phyloP scores from a whole-genome alignment of 2,113 vertebrate genomes.

The Sakesphorus luctuosus region DNA sequence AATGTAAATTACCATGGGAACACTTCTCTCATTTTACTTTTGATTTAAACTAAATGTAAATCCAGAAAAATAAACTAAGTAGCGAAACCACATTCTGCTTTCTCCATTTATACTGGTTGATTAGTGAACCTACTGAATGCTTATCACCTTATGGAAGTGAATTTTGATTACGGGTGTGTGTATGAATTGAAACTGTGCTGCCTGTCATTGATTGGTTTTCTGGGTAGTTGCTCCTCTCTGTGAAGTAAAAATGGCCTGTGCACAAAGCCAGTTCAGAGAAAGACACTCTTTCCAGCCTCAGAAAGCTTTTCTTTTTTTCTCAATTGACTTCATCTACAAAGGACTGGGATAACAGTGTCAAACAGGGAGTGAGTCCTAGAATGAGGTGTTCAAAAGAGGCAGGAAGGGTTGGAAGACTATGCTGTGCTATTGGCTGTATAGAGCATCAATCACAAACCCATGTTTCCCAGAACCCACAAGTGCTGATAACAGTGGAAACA shows the following conservation, averaged over 20 bases:
- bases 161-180: constrained; percentile 44
- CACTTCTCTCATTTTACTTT: neutral
- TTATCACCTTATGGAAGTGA: constrained; percentile 36
- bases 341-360: neutral
- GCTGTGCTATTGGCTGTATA: neutral
- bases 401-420: neutral
- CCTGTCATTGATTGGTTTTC: neutral
- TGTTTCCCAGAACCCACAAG: neutral
- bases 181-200: neutral
- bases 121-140: neutral
- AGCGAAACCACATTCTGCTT: neutral
- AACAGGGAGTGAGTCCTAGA: neutral
- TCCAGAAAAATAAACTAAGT: neutral
- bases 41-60: neutral
- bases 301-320: neutral
- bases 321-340: neutral
- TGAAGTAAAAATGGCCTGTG: neutral
- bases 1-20: neutral
- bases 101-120: neutral
- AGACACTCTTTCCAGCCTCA: neutral
- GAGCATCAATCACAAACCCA: neutral
- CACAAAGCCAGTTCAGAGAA: neutral
- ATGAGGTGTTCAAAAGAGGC: neutral
- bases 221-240: neutral
- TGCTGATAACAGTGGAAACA: neutral